Evolutionary conservation across 2,888 invertebrate genomes (phyloP).

Genomic region (Cyclophora punctaria): DNA sequence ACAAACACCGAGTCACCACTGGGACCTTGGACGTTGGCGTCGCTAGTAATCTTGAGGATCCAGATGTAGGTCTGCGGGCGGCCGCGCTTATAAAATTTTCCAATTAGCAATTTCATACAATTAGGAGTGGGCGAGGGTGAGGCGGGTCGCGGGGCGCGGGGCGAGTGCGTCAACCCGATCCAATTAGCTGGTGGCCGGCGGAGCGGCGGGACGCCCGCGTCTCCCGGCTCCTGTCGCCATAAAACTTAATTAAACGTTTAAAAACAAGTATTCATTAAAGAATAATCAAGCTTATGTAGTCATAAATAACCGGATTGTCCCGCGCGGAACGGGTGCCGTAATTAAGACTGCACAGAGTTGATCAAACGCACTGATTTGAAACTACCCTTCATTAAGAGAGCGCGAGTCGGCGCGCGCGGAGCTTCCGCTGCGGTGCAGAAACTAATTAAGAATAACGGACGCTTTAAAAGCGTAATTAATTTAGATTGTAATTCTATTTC

Average conservation of each 20-base stretch:
- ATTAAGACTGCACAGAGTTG: slow-evolving; percentile 76
- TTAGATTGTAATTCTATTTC: slow-evolving; percentile 76
- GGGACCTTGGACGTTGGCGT: background rate
- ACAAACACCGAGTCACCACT: slow-evolving; percentile 3
- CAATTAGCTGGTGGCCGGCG: slow-evolving; percentile 74
- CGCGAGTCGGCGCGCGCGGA: slow-evolving; percentile 51
- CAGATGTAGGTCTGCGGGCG: slow-evolving; percentile 58
- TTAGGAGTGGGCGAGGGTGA: slow-evolving; percentile 56
- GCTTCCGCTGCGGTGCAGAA: slow-evolving; percentile 75
- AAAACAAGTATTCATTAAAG: slow-evolving; percentile 77
- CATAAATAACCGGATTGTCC: slow-evolving; percentile 76
- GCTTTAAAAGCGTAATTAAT: slow-evolving; percentile 76
- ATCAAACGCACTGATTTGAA: slow-evolving; percentile 76
- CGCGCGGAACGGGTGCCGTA: slow-evolving; percentile 72
- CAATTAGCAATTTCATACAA: slow-evolving; percentile 76
- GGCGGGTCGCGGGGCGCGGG: slow-evolving; percentile 38
- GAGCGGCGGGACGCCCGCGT: slow-evolving; percentile 63
- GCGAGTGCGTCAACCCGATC: slow-evolving; percentile 70
- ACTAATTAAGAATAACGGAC: slow-evolving; percentile 77
- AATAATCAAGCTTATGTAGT: slow-evolving; percentile 77
- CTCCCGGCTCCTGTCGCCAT: slow-evolving; percentile 72
- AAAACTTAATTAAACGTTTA: slow-evolving; percentile 77
- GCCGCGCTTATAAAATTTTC: slow-evolving; percentile 74
- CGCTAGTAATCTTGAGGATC: slow-evolving; percentile 30
- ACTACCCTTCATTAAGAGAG: slow-evolving; percentile 75